Base-by-base conservation (phyloP, 2,888 invertebrate species). In the Punctoribates punctum region DNA sequence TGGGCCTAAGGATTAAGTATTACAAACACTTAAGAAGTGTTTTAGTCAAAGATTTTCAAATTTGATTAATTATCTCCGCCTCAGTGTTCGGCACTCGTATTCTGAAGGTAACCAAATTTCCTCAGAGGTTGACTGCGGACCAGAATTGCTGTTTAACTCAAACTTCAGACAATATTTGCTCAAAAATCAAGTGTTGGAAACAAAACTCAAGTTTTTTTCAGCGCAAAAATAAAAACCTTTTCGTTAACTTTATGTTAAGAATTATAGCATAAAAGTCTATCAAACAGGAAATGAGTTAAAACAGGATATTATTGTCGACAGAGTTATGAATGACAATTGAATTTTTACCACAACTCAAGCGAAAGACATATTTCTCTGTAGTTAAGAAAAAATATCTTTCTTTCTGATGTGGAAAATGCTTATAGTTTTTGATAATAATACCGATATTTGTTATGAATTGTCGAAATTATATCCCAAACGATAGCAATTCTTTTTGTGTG, bases 221-320 rank as follows among this genome's bases (percentile, higher is more conserved):
- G 42, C 42, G 8, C 13, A 42, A 42, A 42, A 42, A 42, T 9
- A 13, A 3, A 6, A 9, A 65, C 9, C 3, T n/a, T 29, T 65
- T 65, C n/a, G 13, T 27, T n/a, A 11, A 13, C 15, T 38, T 46
- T 70, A 15, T 70, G 46, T 42, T 42, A n/a, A 42, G 6, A 70
- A 70, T 20, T 42, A 42, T 70, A 23, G 20, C 15, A 29, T 27
- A 62, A 70, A 70, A 20, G 70, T 42, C 42, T 70, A 70, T 70
- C 42, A 42, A 70, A 70, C 70, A 23, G 70, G 70, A 70, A 70
- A 70, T 70, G 46, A 70, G 46, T 46, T 70, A 23, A 70, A 70
- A 70, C 70, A 70, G 70, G 70, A 70, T 70, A 70, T 46, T 70
- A 23, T 70, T 34, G 62, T 62, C 62, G 38, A 70, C 20, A 70